Percentiles rank a stretch among this genome's conserved stretches.
Conservation (phyloP, 2,888 invertebrate species). For the Dasypogon diadema region DNA sequence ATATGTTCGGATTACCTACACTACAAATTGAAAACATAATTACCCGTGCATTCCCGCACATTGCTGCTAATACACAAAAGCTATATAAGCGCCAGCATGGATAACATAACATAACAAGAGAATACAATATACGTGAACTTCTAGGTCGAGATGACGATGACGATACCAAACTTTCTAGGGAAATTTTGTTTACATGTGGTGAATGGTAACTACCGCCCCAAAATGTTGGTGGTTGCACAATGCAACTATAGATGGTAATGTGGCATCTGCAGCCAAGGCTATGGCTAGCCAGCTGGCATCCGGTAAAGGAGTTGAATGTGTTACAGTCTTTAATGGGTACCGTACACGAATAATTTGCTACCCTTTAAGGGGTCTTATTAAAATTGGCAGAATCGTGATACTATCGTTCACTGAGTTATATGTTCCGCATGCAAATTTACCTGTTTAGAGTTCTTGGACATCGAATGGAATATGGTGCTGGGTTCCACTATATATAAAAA, state of each 20-base stretch:
- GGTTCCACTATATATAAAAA: not conserved
- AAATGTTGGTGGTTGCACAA: not conserved
- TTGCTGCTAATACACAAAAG: not conserved
- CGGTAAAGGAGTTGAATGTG: not conserved
- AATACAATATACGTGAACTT: not conserved
- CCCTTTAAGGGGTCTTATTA: constrained; percentile 44
- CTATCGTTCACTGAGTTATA: constrained; percentile 34
- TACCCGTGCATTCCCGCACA: constrained; percentile 2
- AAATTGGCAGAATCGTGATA: constrained; percentile 5
- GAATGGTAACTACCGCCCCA: not conserved
- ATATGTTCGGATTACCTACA: constrained; percentile 1
- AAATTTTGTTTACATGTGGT: constrained; percentile 22
- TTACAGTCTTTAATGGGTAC: constrained; percentile 21
- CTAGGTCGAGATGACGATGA: not conserved
- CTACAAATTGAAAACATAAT: constrained; percentile 44
- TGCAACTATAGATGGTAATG: not conserved
- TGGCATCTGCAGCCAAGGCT: not conserved
- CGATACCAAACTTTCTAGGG: not conserved
- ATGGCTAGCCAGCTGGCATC: constrained; percentile 6
- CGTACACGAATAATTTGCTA: constrained; percentile 38
- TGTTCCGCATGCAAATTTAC: constrained; percentile 40
- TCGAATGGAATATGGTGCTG: not conserved
- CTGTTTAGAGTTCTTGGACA: not conserved
- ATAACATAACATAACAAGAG: not conserved
- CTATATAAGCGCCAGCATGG: not conserved